Evolutionary conservation across 2,888 invertebrate genomes (phyloP).

Genomic region (Nowickia ferox): DNA sequence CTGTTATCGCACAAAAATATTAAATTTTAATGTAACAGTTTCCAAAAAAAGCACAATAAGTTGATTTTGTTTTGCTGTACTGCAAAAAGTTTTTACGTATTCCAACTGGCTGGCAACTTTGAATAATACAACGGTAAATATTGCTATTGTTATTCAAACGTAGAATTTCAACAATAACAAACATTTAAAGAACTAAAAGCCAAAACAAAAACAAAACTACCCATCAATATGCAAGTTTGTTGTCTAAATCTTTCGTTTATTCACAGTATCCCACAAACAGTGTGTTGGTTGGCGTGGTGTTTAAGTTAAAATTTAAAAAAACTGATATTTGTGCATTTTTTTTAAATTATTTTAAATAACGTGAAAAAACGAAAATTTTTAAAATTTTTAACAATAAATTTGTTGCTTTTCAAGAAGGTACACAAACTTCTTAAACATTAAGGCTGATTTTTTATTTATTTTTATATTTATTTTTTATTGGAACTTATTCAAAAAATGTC

Average conservation of each 20-base stretch:
- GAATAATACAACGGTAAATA: constrained; percentile 57
- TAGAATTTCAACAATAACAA: constrained; percentile 42
- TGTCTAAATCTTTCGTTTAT: constrained; percentile 44
- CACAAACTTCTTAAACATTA: too few relatives aligned
- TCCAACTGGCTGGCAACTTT: constrained; percentile 22
- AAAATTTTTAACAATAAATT: background rate
- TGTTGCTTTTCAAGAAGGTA: too few relatives aligned
- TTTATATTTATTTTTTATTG: background rate
- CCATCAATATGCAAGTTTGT: constrained; percentile 37
- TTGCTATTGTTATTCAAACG: constrained; percentile 57
- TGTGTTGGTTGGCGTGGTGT: background rate
- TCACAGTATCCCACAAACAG: constrained; percentile 31
- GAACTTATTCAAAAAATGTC: background rate
- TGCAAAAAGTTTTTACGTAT: background rate
- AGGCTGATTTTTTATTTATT: background rate
- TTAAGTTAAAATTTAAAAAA: too few relatives aligned
- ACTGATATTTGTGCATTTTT: background rate
- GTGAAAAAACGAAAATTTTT: background rate
- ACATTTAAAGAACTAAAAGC: constrained; percentile 28
- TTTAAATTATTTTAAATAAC: background rate
- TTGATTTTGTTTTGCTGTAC: background rate
- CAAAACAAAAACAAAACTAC: constrained; percentile 28
- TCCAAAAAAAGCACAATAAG: too few relatives aligned
- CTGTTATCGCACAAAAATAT: too few relatives aligned
- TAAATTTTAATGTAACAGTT: too few relatives aligned